A percentile compares a stretch with the other conserved stretches of the same genome.
These are phyloP conservation scores for Plebejus anna DNA, from an alignment of 2,888 invertebrate genomes.

Conservation along the genomic window DNA sequence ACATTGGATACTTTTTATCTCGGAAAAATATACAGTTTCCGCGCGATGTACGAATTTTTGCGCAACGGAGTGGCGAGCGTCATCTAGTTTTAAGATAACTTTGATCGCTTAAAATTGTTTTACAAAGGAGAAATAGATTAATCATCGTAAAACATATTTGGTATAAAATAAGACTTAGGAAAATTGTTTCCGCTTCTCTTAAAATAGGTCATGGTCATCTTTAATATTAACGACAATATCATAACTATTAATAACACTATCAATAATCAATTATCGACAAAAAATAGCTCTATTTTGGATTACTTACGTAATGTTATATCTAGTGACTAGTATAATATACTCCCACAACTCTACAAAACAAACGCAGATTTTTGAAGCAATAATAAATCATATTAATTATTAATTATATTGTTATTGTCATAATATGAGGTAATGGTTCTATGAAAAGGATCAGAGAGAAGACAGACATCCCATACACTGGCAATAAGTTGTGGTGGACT, in stretches of 20 bases:
- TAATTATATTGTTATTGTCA: background rate
- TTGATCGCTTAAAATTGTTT: background rate
- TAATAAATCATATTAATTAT: background rate
- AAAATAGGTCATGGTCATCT: background rate
- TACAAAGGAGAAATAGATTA: background rate
- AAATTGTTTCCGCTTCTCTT: background rate
- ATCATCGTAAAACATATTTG: background rate
- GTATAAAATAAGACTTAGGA: background rate
- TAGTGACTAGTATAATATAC: too few species aligned
- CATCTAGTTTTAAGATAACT: too few species aligned
- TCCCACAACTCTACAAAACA: background rate
- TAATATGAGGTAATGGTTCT: too few species aligned
- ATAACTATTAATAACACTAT: background rate
- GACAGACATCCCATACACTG: too few species aligned
- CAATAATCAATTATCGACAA: background rate
- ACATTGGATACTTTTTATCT: too few species aligned
- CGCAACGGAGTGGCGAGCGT: background rate
- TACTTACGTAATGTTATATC: background rate
- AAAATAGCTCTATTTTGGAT: background rate
- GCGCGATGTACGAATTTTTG: too few species aligned
- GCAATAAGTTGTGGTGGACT: too few species aligned
- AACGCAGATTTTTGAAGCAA: background rate
- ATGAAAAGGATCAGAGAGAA: too few species aligned
- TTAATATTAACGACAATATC: background rate
- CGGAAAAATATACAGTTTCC: too few species aligned